phyloP scores from a whole-genome alignment of 2,113 vertebrate genomes.

The Elgaria multicarinata region DNA sequence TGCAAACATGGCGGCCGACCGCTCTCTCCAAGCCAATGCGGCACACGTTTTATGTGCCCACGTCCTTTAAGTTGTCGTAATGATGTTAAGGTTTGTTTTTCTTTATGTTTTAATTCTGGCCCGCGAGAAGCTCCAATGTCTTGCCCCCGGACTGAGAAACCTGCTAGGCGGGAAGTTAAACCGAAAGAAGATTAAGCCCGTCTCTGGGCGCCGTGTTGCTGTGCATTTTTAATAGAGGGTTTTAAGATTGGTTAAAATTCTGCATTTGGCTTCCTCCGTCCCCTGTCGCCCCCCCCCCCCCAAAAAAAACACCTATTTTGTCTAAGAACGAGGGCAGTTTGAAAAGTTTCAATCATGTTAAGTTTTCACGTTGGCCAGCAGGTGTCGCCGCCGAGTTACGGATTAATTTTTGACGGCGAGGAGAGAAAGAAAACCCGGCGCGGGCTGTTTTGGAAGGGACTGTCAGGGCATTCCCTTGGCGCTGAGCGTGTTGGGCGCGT shows the following conservation, averaged over 20 bases:
- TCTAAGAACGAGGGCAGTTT: not conserved
- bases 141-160: not conserved
- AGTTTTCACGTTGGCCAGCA: not conserved
- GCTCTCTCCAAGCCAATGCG: conserved; percentile 23
- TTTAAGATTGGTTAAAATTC: conserved; percentile 25
- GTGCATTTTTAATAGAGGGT: not conserved
- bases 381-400: not conserved
- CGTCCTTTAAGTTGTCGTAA: conserved; percentile 26
- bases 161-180: not conserved
- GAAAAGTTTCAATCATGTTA: not conserved
- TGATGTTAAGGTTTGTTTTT: not conserved
- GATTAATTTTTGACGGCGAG: not conserved
- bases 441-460: not conserved
- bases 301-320: not conserved
- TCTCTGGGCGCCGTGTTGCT: not conserved
- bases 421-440: not conserved
- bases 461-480: not conserved
- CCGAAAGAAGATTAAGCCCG: too few relatives aligned
- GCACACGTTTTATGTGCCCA: not conserved
- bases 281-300: too few relatives aligned
- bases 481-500: too few relatives aligned
- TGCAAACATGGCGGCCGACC: conserved; percentile 30
- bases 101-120: conserved; percentile 23
- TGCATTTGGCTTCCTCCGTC: not conserved
- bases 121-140: not conserved